Conservation (phyloP, 2,888 invertebrate genomes). For the Amphimallon solstitiale region DNA sequence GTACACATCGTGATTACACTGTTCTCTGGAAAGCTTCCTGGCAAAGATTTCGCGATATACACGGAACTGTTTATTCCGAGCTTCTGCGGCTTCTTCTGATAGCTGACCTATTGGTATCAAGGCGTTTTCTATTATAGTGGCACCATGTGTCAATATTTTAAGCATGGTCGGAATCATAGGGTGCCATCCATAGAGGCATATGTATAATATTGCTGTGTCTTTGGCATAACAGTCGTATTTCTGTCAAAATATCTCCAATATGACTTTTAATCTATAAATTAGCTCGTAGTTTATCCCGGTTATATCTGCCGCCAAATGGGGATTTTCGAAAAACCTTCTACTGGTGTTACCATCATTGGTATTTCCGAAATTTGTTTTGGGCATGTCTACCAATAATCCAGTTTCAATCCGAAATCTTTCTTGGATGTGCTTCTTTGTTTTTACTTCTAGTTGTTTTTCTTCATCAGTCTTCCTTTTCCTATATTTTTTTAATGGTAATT, state of each 20-base stretch:
- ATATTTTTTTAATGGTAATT: too few relatives aligned
- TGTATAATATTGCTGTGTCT: constrained; percentile 17
- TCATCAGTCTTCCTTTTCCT: constrained; percentile 52
- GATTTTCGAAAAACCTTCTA: constrained; percentile 40
- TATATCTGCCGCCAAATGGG: constrained; percentile 13
- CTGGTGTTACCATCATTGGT: constrained; percentile 53
- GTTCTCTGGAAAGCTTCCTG: too few relatives aligned
- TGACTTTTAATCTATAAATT: constrained; percentile 24
- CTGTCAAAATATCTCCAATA: constrained; percentile 14
- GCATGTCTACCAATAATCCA: constrained; percentile 51
- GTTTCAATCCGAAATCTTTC: too few relatives aligned
- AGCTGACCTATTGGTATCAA: constrained; percentile 36
- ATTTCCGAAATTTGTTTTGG: too few relatives aligned
- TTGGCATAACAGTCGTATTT: constrained; percentile 21
- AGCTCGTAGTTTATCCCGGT: constrained; percentile 27
- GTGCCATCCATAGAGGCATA: constrained; percentile 12
- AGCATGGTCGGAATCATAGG: constrained; percentile 48
- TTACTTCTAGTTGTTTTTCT: constrained; percentile 49
- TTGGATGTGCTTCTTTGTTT: constrained; percentile 20
- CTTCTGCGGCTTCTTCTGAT: constrained; percentile 41
- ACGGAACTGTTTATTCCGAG: too few relatives aligned
- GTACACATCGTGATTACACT: too few relatives aligned
- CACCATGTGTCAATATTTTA: constrained; percentile 53
- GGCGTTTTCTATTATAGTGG: constrained; percentile 42
- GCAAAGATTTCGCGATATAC: too few relatives aligned